Evolutionary conservation across 1,140 invertebrate genomes (phyloP), one percentile per base, ranked within the genome.

Genomic region (Bombus breviceps): DNA sequence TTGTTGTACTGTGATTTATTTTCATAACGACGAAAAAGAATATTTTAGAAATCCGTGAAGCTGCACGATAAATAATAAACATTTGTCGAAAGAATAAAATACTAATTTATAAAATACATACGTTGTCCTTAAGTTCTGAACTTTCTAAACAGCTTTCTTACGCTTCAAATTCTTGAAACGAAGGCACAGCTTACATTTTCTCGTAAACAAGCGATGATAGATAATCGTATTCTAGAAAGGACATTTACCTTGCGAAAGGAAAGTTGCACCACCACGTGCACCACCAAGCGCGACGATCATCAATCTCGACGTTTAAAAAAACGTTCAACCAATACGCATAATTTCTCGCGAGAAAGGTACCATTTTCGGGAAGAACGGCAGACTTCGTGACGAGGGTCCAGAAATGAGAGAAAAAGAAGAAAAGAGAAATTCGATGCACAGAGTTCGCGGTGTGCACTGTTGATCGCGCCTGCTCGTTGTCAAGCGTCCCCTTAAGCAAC

Each of bases 401-500:
- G 22, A 39, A 39, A 74, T 12, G 41, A 15, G 5, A 28, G 34
- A 12, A 47, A 22, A 39, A 28, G 41, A n/a, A 13, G 18, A 8
- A 43, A 5, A 18, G 28, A 32, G 34, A 25, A 3, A 37, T 34
- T 13, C 3, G 12, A 34, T 37, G 62, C 73, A 34, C 28, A 32
- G 71, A 79, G 43, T 78, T 79, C 9, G 75, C 75, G 28, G 83
- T 25, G 66, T 47, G 53, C 76, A 43, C 66, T 32, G 76, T 84
- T 72, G 76, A 79, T 72, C 53, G 43, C 64, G 41, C 39, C 25
- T 32, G 75, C 57, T 62, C 57, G 34, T 12, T 41, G 12, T 28
- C 69, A 34, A 47, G 41, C 53, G 82, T 78, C 76, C 83, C 66
- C 66, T 47, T 59, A 80, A 85, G 34, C 71, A 85, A 81, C 84